These are phyloP conservation scores for Drosophila quinaria DNA, from an alignment of 2,888 invertebrate genomes.

Conservation along the genomic window DNA sequence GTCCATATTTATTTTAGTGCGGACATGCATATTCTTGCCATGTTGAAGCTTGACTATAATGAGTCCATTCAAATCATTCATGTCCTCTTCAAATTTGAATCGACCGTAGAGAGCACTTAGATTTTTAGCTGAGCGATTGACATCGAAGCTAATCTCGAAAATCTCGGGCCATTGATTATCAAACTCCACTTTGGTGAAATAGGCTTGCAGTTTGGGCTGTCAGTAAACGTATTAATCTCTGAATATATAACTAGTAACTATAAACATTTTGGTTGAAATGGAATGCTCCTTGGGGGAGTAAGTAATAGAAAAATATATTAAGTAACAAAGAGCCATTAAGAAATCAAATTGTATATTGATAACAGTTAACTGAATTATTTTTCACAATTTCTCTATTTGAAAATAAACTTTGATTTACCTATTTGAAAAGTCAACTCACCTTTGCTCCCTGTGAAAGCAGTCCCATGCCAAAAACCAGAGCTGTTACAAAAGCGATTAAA, in stretches of 20 bases:
- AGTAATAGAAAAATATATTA: too few relatives aligned
- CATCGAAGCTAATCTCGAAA: not conserved
- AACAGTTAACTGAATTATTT: too few relatives aligned
- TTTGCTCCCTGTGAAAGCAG: not conserved
- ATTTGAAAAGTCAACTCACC: not conserved
- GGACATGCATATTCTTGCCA: not conserved
- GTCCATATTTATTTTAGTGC: not conserved
- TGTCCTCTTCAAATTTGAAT: not conserved
- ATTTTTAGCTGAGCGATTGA: conserved; percentile 1
- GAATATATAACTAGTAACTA: too few relatives aligned
- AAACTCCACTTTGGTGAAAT: conserved; percentile 5
- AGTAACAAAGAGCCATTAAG: too few relatives aligned
- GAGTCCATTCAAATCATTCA: not conserved
- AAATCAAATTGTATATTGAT: too few relatives aligned
- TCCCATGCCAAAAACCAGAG: not conserved
- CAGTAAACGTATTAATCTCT: not conserved
- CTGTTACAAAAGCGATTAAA: not conserved
- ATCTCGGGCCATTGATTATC: not conserved
- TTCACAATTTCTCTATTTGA: not conserved
- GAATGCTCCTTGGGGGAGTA: too few relatives aligned
- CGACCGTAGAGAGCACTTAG: not conserved
- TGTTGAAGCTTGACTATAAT: not conserved
- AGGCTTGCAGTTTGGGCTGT: not conserved
- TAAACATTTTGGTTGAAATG: too few relatives aligned
- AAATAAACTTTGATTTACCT: not conserved